phyloP scores from a whole-genome alignment of 2,113 vertebrate genomes.

The Chloroceryle aenea region DNA sequence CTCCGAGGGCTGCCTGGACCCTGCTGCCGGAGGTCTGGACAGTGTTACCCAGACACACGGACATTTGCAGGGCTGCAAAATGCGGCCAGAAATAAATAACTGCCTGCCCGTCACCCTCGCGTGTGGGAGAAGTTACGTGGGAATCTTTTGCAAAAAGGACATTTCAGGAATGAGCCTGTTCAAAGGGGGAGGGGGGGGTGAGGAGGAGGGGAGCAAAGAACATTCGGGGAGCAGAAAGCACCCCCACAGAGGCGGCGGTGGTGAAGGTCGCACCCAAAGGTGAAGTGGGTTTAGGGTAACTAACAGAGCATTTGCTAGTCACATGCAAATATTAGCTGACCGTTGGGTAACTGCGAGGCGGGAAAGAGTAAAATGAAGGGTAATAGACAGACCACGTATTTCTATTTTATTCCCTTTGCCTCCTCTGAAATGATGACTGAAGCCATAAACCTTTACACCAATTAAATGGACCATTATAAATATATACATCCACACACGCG shows the following conservation, averaged over 20 bases:
- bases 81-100: background rate
- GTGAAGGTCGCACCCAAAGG: background rate
- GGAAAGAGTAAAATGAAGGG: background rate
- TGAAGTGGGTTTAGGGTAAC: background rate
- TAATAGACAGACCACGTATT: background rate
- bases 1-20: background rate
- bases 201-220: accelerated
- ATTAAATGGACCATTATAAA: conserved; percentile 45
- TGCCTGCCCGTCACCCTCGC: background rate
- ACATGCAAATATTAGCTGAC: conserved; percentile 12
- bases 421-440: conserved; percentile 35
- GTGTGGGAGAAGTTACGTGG: conserved; percentile 27
- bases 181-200: accelerated
- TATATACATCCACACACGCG: background rate
- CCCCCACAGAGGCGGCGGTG: background rate
- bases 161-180: background rate
- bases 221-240: background rate
- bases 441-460: conserved; percentile 41
- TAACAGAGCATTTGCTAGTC: background rate
- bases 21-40: conserved; percentile 9
- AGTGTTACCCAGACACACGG: background rate
- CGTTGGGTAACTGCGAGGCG: background rate
- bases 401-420: conserved; percentile 7
- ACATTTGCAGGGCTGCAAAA: background rate
- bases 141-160: background rate